These are phyloP conservation scores for Carpatolechia fugitivella DNA, from an alignment of 2,888 invertebrate species.

Conservation along the genomic window DNA sequence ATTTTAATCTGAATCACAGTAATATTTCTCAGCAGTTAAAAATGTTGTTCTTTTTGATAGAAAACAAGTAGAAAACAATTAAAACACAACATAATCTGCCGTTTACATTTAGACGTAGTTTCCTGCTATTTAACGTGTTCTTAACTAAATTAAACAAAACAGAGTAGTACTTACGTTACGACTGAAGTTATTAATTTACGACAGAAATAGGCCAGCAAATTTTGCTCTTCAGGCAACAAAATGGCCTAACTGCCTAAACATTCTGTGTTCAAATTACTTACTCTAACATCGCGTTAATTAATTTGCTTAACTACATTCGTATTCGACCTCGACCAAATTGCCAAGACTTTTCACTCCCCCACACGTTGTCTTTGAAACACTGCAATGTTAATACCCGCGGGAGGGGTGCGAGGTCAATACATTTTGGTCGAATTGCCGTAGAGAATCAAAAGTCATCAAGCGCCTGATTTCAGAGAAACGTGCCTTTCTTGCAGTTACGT, in stretches of 20 bases:
- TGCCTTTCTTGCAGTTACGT: background rate
- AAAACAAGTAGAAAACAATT: too few relatives aligned
- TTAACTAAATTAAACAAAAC: too few relatives aligned
- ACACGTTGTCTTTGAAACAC: background rate
- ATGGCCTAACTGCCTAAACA: background rate
- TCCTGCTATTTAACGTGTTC: too few relatives aligned
- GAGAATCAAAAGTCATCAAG: background rate
- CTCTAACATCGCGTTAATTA: background rate
- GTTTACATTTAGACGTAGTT: too few relatives aligned
- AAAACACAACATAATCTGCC: too few relatives aligned
- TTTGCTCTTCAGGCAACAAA: background rate
- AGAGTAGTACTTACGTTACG: too few relatives aligned
- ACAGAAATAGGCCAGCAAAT: background rate
- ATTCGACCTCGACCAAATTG: background rate
- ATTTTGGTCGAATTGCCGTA: background rate
- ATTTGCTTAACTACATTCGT: slow-evolving; percentile 2
- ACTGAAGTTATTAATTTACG: background rate
- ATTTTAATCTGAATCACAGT: too few relatives aligned
- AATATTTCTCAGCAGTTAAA: too few relatives aligned
- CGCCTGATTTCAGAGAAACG: background rate
- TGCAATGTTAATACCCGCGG: background rate
- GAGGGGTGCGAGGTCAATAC: background rate
- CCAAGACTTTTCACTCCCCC: background rate
- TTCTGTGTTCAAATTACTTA: background rate
- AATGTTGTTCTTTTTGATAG: too few relatives aligned